Conservation (phyloP, 2,113 vertebrate species). For the Ciconia boyciana region DNA sequence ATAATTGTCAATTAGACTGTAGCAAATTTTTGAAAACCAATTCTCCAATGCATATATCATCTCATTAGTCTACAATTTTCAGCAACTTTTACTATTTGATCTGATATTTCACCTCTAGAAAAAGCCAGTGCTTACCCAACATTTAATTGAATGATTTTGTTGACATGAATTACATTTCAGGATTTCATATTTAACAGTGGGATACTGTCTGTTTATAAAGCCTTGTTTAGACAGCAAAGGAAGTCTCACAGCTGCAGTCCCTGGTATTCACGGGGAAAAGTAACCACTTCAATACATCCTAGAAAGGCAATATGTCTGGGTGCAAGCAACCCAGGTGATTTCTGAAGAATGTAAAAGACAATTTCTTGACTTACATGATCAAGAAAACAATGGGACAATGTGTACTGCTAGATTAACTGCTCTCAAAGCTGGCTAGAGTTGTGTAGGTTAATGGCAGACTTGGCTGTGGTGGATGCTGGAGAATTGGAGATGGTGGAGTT, state of each 20-base stretch:
- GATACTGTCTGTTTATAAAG: neutral
- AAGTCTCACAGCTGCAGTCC: neutral
- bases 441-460: neutral
- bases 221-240: neutral
- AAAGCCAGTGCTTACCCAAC: neutral
- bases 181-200: neutral
- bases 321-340: neutral
- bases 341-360: neutral
- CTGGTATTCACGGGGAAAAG: neutral
- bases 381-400: neutral
- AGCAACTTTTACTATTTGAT: neutral
- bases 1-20: neutral
- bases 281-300: neutral
- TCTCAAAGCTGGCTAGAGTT: neutral
- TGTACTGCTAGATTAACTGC: neutral
- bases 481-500: neutral
- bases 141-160: neutral
- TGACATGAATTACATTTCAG: neutral
- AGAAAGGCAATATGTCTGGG: neutral
- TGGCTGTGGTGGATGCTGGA: neutral
- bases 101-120: neutral
- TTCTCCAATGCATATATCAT: neutral
- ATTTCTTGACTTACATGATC: neutral
- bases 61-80: neutral
- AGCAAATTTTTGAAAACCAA: neutral